Conservation (phyloP, 2,113 vertebrate species). For the Mustelus asterias region DNA sequence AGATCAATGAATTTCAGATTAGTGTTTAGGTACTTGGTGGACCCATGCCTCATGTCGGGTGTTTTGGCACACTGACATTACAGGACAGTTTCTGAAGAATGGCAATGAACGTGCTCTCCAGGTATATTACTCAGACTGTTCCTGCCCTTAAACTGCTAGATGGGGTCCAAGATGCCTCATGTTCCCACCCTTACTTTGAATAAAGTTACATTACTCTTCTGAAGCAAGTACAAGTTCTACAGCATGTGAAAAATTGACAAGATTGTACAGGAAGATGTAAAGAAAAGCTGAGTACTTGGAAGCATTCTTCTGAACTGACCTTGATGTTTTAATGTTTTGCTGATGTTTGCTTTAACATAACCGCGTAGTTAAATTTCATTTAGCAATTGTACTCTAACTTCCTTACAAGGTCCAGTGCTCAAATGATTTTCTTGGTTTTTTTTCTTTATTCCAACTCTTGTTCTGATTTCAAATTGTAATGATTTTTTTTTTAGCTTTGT, state of each 20-base stretch:
- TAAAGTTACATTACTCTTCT: background rate
- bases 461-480: background rate
- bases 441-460: background rate
- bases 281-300: background rate
- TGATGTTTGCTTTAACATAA: background rate
- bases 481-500: background rate
- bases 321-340: background rate
- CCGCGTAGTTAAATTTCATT: constrained; percentile 1
- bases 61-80: background rate
- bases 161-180: background rate
- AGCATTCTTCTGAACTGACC: constrained; percentile 5
- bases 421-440: background rate
- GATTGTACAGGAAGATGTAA: background rate
- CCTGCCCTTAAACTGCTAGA: background rate
- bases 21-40: background rate
- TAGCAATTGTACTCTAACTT: background rate
- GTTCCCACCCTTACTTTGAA: background rate
- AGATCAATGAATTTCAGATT: background rate
- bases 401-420: background rate
- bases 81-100: background rate
- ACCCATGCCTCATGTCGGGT: background rate
- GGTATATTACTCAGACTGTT: background rate
- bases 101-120: background rate
- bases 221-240: background rate
- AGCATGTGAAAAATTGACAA: background rate